A percentile compares a stretch with the other conserved stretches of the same genome.
Evolutionary conservation across 1,140 invertebrate species (phyloP).

Genomic region (Sitophilus oryzae): DNA sequence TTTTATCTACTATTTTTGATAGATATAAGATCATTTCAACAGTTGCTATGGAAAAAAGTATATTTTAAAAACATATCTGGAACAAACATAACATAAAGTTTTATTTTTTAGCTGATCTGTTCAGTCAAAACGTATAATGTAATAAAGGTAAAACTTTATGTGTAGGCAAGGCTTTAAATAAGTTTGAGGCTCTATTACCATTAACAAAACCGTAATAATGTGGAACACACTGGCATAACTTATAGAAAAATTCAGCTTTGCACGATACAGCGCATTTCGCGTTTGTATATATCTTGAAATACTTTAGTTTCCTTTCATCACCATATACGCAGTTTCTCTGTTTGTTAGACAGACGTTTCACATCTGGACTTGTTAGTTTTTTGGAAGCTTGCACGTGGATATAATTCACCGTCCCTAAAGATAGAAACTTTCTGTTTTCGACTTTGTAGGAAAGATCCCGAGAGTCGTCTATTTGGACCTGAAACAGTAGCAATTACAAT

Average conservation of each 20-base stretch:
- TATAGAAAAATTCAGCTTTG: not conserved
- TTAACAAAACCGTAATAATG: not conserved
- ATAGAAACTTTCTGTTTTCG: not conserved
- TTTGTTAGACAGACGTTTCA: not conserved
- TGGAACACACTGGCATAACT: not conserved
- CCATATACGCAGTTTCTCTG: not conserved
- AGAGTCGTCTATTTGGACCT: no score
- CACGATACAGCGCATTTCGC: not conserved
- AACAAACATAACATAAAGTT: no score
- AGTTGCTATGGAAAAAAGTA: no score
- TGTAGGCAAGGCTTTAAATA: no score
- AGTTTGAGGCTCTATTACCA: no score
- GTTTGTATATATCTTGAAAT: not conserved
- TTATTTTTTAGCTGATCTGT: no score
- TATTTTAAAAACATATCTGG: no score
- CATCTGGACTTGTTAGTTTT: not conserved
- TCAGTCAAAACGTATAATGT: no score
- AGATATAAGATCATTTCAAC: no score
- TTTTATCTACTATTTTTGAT: no score
- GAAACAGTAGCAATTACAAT: no score
- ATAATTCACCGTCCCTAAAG: not conserved
- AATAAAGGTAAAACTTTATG: no score
- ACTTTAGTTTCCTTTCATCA: not conserved
- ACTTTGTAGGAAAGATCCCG: not conserved
- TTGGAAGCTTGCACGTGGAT: not conserved